Base-by-base conservation (phyloP, 2,888 invertebrate species). In the Ormyrus thymus region DNA sequence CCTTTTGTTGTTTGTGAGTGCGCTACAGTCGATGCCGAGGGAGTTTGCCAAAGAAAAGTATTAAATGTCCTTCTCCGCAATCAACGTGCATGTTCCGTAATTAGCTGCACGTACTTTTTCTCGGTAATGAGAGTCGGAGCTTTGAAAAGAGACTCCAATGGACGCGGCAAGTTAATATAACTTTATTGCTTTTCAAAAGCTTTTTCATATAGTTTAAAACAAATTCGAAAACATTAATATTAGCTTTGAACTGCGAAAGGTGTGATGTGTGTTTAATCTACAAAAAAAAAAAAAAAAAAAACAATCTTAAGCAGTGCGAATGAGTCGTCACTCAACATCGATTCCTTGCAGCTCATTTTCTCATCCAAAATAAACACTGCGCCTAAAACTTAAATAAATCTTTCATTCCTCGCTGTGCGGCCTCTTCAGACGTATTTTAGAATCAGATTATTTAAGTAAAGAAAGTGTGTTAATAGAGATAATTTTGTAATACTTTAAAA, bases 361-460 rank as follows among this genome's bases (percentile, higher is more conserved):
- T 62, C 69, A 58, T 74, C 78, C 69, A 74, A 78, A 73, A 45
- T 70, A 78, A 78, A 78, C 62, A 65, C 66, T 71, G 59, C 65
- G 59, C 13, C 48, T 66, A 45, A 61, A 53, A 68, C 58, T 59
- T 69, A 74, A 74, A 74, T 74, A 74, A 78, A 64, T 70, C 53
- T 69, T 29, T 56, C 15, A 8, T 46, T 11, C 53, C 7, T n/a
- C 55, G 7, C 7, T 51, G 53, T 5, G 13, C 13, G 43, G 7
- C 6, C 55, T 50, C 56, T 29, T 13, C 48, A 64, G 48, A 55
- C 48, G 15, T 73, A 73, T 73, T 73, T 65, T 73, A 11, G 15
- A 13, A 9, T 1, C 6, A 7, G 8, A 46, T 56, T 68, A 68
- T 68, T 68, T 56, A 46, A 8, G 7, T 43, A 13, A 48, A 64